A percentile compares a stretch with the other conserved stretches of the same genome.
phyloP scores from a whole-genome alignment of 92 coral and sea anemone genomes.

The Ricordea florida region DNA sequence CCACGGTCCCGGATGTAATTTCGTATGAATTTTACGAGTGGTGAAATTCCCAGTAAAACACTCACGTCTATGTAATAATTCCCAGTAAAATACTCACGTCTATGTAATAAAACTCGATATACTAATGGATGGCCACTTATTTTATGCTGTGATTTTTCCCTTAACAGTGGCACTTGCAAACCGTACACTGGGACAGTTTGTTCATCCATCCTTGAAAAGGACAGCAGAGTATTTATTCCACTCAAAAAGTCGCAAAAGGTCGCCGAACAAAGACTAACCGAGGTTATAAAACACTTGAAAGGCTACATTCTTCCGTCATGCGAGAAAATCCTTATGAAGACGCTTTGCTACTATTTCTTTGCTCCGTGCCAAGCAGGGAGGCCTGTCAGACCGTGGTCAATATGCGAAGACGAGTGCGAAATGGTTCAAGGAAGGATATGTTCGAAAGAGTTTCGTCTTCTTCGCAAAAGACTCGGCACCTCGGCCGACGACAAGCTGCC shows the following conservation, averaged over 20 bases:
- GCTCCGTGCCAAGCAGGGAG: conserved; percentile 68
- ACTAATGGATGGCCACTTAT: no score
- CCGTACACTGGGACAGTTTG: conserved; percentile 67
- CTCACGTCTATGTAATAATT: no score
- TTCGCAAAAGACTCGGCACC: conserved; percentile 43
- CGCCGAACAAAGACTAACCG: conserved; percentile 53
- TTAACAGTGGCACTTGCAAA: conserved; percentile 65
- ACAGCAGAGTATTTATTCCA: conserved; percentile 43
- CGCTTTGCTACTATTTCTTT: conserved; percentile 83
- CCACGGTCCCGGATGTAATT: no score
- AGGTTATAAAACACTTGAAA: conserved; percentile 23
- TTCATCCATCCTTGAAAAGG: conserved; percentile 37
- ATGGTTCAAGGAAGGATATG: conserved; percentile 75
- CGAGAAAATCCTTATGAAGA: conserved; percentile 60
- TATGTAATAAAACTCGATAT: no score
- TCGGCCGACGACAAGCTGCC: conserved; percentile 66
- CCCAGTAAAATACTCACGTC: no score
- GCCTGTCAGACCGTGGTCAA: conserved; percentile 31
- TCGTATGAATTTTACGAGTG: no score
- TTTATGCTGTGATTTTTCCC: not conserved
- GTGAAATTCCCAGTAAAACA: no score
- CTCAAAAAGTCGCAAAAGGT: conserved; percentile 51
- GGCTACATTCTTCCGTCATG: conserved; percentile 64
- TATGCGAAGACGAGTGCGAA: conserved; percentile 89
- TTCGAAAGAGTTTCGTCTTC: conserved; percentile 78